A percentile compares a stretch with the other conserved stretches of the same genome.
These are phyloP conservation scores for Dendrocincla tyrannina DNA, from an alignment of 2,797 vertebrate genomes.

Conservation along the genomic window DNA sequence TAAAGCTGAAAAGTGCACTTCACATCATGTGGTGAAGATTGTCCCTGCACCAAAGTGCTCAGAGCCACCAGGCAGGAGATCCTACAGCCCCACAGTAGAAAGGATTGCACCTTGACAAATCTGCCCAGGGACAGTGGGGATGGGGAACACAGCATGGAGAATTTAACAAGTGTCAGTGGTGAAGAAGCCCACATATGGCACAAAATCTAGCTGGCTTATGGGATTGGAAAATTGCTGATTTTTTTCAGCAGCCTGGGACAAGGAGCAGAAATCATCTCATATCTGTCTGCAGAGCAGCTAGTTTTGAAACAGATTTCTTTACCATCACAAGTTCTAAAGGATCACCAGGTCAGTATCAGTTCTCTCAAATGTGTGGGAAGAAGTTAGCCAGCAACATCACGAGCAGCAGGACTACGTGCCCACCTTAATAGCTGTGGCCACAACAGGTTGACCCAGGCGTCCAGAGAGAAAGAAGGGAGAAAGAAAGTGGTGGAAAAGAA, in stretches of 20 bases:
- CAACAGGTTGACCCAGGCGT: not conserved
- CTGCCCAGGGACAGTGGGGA: not conserved
- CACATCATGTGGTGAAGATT: not conserved
- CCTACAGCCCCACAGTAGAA: not conserved
- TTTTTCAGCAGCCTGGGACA: not conserved
- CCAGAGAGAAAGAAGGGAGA: not conserved
- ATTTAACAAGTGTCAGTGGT: rapidly evolving
- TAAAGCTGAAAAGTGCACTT: not conserved
- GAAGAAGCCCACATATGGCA: not conserved
- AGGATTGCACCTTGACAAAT: not conserved
- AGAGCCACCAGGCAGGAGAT: not conserved
- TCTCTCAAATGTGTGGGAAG: not conserved
- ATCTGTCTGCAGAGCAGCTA: not conserved
- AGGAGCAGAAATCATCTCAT: not conserved
- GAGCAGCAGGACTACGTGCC: not conserved
- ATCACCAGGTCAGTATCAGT: not conserved
- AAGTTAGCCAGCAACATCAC: not conserved
- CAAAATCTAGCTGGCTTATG: not conserved
- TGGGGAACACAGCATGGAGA: not conserved
- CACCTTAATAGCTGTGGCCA: not conserved
- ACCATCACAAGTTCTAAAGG: not conserved
- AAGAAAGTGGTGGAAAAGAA: not conserved
- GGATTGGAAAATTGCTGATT: not conserved
- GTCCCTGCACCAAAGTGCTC: not conserved
- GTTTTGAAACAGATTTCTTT: not conserved